Conservation (phyloP, 92 coral and sea anemone genomes). For the Paramuricea clavata region DNA sequence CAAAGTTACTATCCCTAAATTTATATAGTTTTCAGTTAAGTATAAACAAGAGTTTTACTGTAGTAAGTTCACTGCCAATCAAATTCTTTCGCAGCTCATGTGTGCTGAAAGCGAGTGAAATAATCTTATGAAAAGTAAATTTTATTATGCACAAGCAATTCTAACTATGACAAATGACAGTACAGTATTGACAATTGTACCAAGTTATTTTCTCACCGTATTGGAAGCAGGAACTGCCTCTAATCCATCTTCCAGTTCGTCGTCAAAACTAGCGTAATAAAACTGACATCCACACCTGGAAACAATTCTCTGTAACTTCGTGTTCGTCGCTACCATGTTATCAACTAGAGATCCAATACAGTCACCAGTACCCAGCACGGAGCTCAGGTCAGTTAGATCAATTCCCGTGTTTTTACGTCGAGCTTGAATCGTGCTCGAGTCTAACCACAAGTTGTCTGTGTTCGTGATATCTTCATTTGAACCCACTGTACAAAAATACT, state of each 20-base stretch:
- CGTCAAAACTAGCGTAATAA: conserved; percentile 86
- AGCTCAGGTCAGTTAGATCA: conserved; percentile 89
- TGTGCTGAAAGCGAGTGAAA: too few species aligned
- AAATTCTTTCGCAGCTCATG: too few species aligned
- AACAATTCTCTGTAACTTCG: conserved; percentile 93
- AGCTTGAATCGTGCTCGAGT: conserved; percentile 86
- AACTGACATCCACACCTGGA: conserved; percentile 96
- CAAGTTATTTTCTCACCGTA: conserved; percentile 71
- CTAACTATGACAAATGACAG: too few species aligned
- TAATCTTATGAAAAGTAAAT: too few species aligned
- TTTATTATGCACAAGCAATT: too few species aligned
- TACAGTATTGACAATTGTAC: too few species aligned
- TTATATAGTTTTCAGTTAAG: too few species aligned
- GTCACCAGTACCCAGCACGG: conserved; percentile 96
- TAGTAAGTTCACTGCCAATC: too few species aligned
- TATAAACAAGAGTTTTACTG: too few species aligned
- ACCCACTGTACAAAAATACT: conserved; percentile 97
- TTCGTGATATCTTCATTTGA: conserved; percentile 85
- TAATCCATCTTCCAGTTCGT: conserved; percentile 91
- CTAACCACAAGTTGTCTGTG: conserved; percentile 86
- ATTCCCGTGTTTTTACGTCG: conserved; percentile 84
- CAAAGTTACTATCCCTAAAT: too few species aligned
- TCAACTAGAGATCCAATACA: conserved; percentile 93
- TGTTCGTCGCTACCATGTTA: conserved; percentile 75
- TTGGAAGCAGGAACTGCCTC: conserved; percentile 75